These are phyloP conservation scores for Sitobion miscanthi DNA, from an alignment of 1,140 invertebrate genomes.

Conservation along the genomic window DNA sequence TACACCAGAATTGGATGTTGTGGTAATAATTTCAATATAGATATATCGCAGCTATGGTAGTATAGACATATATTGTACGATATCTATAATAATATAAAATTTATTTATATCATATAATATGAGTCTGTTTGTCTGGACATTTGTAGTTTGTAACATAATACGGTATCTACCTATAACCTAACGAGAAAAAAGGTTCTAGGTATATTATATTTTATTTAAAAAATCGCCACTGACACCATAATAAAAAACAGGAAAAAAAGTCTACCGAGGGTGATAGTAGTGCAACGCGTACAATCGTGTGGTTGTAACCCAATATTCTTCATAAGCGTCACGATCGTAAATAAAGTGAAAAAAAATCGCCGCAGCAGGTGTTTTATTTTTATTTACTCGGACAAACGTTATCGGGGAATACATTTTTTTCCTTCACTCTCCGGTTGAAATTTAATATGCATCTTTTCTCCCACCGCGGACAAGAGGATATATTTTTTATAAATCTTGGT, in stretches of 20 bases:
- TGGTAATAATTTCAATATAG: background rate
- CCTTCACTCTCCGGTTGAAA: background rate
- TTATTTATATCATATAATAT: background rate
- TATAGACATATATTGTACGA: background rate
- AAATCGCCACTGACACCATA: background rate
- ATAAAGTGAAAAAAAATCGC: conserved; percentile 12
- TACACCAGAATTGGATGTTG: background rate
- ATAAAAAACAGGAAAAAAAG: background rate
- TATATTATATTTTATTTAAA: background rate
- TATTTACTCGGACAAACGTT: conserved; percentile 25
- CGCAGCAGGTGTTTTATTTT: conserved; percentile 44
- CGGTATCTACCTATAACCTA: background rate
- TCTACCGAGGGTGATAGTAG: background rate
- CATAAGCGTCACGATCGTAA: background rate
- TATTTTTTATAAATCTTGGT: background rate
- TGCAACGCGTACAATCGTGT: background rate
- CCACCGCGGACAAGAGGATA: background rate
- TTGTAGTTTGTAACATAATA: conserved; percentile 1
- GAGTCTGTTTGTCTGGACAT: background rate
- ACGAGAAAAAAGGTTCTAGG: background rate
- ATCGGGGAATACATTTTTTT: conserved; percentile 15
- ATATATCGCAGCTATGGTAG: background rate
- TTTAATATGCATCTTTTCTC: conserved; percentile 21
- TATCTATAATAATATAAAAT: background rate
- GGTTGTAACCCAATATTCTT: conserved; percentile 38